A percentile compares a stretch with the other conserved stretches of the same genome.
phyloP scores from a whole-genome alignment of 2,797 vertebrate species.

The Anabas testudineus region DNA sequence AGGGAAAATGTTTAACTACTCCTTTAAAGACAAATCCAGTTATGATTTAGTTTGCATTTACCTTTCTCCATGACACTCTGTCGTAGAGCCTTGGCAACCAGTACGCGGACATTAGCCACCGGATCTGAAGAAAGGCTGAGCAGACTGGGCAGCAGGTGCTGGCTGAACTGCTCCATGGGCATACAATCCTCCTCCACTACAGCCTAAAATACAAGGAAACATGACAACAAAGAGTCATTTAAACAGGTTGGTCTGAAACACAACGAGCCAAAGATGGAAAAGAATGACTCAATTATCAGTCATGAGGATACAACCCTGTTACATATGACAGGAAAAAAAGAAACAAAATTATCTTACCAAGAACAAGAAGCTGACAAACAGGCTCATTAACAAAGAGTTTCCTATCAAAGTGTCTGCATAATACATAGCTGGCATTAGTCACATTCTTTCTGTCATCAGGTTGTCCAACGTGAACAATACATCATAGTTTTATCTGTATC shows the following conservation, averaged over 20 bases:
- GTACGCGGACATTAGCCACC: slow-evolving; percentile 89
- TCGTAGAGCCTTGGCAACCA: slow-evolving; percentile 90
- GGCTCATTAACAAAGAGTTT: neutral
- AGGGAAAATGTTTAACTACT: too few species aligned
- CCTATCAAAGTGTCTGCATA: neutral
- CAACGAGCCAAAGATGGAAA: neutral
- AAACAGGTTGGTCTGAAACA: neutral
- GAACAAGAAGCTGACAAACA: slow-evolving; percentile 22
- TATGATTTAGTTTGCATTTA: slow-evolving; percentile 40
- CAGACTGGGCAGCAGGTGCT: slow-evolving; percentile 90
- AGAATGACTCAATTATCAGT: neutral
- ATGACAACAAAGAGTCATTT: slow-evolving; percentile 10
- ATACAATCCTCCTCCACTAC: slow-evolving; percentile 89
- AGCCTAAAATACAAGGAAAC: slow-evolving; percentile 72
- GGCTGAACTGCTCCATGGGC: slow-evolving; percentile 89
- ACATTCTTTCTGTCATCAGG: neutral
- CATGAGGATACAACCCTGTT: neutral
- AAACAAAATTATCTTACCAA: neutral
- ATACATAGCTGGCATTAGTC: neutral
- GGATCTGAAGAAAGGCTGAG: slow-evolving; percentile 90
- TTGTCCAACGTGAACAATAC: neutral
- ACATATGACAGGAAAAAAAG: neutral
- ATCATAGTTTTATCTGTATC: neutral
- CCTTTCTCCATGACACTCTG: slow-evolving; percentile 92
- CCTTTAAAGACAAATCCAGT: neutral